Conservation (phyloP, 2,797 vertebrate species). For the Coregonus sp. region DNA sequence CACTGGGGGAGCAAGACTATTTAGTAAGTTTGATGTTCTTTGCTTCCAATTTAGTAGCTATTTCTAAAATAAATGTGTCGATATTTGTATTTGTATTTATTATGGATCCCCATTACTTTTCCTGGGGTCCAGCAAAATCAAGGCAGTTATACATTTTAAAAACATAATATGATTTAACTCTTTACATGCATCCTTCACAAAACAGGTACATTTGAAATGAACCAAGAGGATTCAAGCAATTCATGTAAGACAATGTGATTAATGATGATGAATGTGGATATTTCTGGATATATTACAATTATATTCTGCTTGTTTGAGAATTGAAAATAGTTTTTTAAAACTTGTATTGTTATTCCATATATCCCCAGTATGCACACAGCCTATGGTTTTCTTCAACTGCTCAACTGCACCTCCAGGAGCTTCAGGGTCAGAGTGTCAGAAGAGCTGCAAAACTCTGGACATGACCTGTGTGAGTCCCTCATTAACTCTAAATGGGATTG, state of each 20-base stretch:
- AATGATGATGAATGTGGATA: not conserved
- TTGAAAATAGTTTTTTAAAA: not conserved
- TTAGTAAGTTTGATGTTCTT: constrained; percentile 56
- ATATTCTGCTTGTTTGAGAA: not conserved
- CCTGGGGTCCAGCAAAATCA: too few species aligned
- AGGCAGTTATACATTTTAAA: too few species aligned
- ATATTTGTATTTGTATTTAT: not conserved
- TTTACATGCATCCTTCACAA: not conserved
- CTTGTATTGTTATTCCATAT: not conserved
- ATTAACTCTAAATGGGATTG: not conserved
- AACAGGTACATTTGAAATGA: not conserved
- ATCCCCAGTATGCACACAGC: constrained; percentile 60
- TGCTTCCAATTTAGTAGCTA: not conserved
- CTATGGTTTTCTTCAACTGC: constrained; percentile 87
- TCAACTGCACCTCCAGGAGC: constrained; percentile 57
- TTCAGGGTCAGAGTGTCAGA: constrained; percentile 83
- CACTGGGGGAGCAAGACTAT: constrained; percentile 48
- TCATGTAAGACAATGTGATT: not conserved
- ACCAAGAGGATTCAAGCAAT: not conserved
- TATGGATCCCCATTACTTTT: too few species aligned
- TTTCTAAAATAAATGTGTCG: not conserved
- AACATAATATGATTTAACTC: not conserved
- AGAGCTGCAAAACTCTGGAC: constrained; percentile 86
- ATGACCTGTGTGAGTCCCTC: constrained; percentile 85
- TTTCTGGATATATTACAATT: not conserved